Evolutionary conservation across 2,797 vertebrate genomes (phyloP), one percentile per base, ranked within the genome.

Genomic region (Phrynocephalus forsythii): DNA sequence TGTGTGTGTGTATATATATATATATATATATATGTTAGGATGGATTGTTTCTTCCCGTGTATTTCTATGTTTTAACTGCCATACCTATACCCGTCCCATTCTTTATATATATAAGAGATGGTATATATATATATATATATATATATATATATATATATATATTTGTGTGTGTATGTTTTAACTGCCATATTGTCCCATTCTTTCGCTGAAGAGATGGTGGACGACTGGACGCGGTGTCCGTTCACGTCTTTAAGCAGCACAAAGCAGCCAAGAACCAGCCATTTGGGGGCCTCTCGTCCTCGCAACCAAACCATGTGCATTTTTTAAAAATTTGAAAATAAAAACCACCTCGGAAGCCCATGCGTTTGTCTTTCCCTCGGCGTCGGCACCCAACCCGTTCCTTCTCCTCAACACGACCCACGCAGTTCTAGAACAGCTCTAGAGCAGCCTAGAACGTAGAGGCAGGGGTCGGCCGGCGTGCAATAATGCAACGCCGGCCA

Each of bases 281-380:
- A 22, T 28, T 71, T 38, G 38, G 38, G 68, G 81, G 50, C 75
- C 44, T 63, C 78, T 82, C 6, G 30, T 82, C 67, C 67, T 82
- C 68, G 33, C 48, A 85, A 78, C 79, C 84, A 56, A 91, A 80
- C 76, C 79, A 38, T 24, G 38, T 83, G 85, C 75, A 76, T 83
- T 88, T 88, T 80, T 88, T 75, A 38, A 38, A 38, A 3, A 88
- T 83, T 86, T 75, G 78, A 71, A 75, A 86, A 75, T 88, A 86
- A 85, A 87, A 86, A 80, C 33, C 3, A 48, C 84, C 80, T 86
- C 68, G 76, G 69, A 83, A 80, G 84, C 71, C 68, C n/a, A 2
- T 1, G 5, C 4, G 28, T 18, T 77, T 18, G 4, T 24, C 20
- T 13, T 11, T 66, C 16, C 26, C 33, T 26, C 9, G 76, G 56